phyloP scores from a whole-genome alignment of 2,113 vertebrate genomes.

The Mohoua ochrocephala region DNA sequence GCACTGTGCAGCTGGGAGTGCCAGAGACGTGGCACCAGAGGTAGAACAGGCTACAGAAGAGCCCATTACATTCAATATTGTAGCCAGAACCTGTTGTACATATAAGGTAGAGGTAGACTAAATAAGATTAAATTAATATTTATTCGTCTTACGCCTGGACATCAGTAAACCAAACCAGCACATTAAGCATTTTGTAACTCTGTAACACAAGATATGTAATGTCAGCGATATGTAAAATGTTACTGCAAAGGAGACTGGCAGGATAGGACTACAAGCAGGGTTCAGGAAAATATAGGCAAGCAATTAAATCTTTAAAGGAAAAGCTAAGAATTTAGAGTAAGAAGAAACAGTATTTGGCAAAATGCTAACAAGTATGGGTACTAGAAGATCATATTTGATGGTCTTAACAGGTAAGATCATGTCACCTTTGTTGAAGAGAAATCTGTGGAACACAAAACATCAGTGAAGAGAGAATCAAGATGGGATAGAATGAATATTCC shows the following conservation, averaged over 20 bases:
- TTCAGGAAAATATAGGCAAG: background rate
- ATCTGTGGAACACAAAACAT: background rate
- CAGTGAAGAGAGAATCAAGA: background rate
- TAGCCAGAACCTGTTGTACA: background rate
- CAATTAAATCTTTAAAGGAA: background rate
- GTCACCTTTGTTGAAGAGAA: background rate
- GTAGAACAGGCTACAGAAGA: background rate
- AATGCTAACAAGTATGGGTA: background rate
- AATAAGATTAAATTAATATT: background rate
- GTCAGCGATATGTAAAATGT: background rate
- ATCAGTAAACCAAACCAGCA: background rate
- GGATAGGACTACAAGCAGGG: background rate
- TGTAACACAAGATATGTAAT: background rate
- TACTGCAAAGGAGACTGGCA: background rate
- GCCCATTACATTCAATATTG: background rate
- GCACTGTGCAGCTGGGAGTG: background rate
- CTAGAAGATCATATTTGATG: background rate
- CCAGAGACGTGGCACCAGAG: fast-evolving
- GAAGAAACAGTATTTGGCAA: background rate
- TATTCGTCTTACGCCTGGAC: background rate
- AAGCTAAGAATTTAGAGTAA: background rate
- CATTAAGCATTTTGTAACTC: background rate
- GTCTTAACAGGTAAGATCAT: background rate
- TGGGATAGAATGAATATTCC: background rate
- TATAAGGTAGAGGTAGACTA: background rate